phyloP scores from a whole-genome alignment of 1,140 invertebrate genomes.

The Neodiprion lecontei region DNA sequence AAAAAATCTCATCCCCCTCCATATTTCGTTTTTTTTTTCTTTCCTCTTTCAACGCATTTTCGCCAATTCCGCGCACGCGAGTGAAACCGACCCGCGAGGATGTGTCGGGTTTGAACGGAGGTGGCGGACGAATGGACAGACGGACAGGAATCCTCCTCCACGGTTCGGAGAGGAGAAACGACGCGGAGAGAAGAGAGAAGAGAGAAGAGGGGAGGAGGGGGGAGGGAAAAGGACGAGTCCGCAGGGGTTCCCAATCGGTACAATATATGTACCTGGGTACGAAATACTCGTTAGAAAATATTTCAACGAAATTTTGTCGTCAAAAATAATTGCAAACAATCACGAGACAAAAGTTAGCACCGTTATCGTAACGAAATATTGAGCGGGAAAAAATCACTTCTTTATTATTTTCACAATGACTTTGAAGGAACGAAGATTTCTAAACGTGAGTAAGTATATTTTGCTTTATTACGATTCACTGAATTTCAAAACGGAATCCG shows the following conservation, averaged over 20 bases:
- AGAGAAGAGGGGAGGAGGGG: slow-evolving; percentile 19
- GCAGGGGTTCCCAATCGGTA: slow-evolving; percentile 41
- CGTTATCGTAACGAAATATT: no score
- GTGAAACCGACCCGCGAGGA: slow-evolving; percentile 36
- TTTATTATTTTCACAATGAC: no score
- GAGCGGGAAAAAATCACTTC: no score
- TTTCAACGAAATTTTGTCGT: no score
- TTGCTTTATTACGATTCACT: no score
- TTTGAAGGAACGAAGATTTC: no score
- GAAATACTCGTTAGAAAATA: no score
- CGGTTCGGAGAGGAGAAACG: slow-evolving; percentile 28
- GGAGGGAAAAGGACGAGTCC: slow-evolving; percentile 32
- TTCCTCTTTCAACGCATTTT: background rate
- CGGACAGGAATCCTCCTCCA: slow-evolving; percentile 16
- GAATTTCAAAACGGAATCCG: no score
- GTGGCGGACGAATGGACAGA: slow-evolving; percentile 42
- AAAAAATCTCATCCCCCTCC: background rate
- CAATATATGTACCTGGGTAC: background rate
- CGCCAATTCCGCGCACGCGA: background rate
- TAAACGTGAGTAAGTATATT: no score
- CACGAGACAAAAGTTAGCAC: background rate
- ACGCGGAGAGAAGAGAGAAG: slow-evolving; percentile 30
- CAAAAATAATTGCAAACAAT: background rate
- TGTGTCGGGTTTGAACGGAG: slow-evolving; percentile 56
- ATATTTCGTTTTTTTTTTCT: background rate